Percentiles rank a stretch among this genome's conserved stretches.
Conservation (phyloP, 2,797 vertebrate species). For the Macropus fuliginosus region DNA sequence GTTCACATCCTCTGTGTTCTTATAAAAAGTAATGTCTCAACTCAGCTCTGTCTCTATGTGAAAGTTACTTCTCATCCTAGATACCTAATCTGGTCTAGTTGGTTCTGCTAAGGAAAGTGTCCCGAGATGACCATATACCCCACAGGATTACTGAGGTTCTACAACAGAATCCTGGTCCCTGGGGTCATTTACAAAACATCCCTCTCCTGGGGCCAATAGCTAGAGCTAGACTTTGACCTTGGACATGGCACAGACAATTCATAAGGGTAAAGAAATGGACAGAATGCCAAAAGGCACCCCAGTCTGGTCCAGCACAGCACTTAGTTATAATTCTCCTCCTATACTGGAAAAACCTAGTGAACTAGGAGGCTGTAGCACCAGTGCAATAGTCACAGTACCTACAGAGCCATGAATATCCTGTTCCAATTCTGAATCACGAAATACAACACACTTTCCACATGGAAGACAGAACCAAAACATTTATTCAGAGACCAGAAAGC, state of each 20-base stretch:
- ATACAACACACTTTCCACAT: no score
- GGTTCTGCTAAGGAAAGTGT: neutral
- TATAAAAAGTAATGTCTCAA: neutral
- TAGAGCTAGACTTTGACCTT: neutral
- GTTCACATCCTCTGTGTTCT: neutral
- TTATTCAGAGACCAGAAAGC: no score
- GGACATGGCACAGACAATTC: neutral
- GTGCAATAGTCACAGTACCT: no score
- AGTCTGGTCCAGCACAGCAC: neutral
- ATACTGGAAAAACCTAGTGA: neutral
- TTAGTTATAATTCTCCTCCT: neutral
- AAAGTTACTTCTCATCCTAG: neutral
- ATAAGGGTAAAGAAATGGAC: neutral
- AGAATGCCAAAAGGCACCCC: neutral
- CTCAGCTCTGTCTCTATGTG: neutral
- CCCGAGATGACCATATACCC: neutral
- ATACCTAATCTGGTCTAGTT: neutral
- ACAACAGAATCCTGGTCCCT: neutral
- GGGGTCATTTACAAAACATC: neutral
- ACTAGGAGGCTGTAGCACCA: neutral
- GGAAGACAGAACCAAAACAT: no score
- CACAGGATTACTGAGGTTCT: neutral
- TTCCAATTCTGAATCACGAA: no score
- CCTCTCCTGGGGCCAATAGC: neutral
- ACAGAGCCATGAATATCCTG: no score